Conservation (phyloP, 1,140 invertebrate species). For the Ceratina calcarata region DNA sequence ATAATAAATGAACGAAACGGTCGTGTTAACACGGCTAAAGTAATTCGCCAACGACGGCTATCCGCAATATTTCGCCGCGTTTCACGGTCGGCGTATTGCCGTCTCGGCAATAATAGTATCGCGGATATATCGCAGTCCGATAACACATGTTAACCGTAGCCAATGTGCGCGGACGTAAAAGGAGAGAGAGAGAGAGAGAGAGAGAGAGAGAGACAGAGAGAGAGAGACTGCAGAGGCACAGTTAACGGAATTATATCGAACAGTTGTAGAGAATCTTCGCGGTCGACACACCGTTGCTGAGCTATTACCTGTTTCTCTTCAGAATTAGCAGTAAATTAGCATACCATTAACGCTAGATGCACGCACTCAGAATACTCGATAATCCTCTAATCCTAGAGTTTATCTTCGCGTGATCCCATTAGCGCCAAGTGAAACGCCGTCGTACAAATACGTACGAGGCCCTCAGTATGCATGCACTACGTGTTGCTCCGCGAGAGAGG, state of each 20-base stretch:
- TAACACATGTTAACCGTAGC: conserved; percentile 38
- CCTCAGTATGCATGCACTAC: neutral
- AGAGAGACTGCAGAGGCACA: neutral
- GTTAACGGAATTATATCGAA: conserved; percentile 53
- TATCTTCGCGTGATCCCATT: conserved; percentile 66
- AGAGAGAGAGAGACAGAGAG: conserved; percentile 5
- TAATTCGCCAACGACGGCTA: conserved; percentile 2
- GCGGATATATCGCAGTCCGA: conserved; percentile 12
- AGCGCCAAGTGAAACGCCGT: conserved; percentile 50
- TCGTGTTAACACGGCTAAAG: conserved; percentile 17
- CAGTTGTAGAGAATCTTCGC: conserved; percentile 18
- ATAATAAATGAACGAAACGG: conserved; percentile 8
- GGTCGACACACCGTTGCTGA: conserved; percentile 51
- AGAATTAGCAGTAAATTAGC: conserved; percentile 69
- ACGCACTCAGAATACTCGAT: conserved; percentile 58
- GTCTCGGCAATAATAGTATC: conserved; percentile 3
- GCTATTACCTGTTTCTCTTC: conserved; percentile 68
- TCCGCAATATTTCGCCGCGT: neutral
- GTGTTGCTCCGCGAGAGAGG: conserved; percentile 12
- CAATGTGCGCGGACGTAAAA: too few species aligned
- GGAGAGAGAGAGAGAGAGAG: neutral
- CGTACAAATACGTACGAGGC: neutral
- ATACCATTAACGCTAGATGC: conserved; percentile 64
- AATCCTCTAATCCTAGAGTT: conserved; percentile 65
- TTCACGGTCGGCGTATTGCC: neutral